Base-by-base conservation (phyloP, 2,113 vertebrate species). In the Neoarius graeffei region DNA sequence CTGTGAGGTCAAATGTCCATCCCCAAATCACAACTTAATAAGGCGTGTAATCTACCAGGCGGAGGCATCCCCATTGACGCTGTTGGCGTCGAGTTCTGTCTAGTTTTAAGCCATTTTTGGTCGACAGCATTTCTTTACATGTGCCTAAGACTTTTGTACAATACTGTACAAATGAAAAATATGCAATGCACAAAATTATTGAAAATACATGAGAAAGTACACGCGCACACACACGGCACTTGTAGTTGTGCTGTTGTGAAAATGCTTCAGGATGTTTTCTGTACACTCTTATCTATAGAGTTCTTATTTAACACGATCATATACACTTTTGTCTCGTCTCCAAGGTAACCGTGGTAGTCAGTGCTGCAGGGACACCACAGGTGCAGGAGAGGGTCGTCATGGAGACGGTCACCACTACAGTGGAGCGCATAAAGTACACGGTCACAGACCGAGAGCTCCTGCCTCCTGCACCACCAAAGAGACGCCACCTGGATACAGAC, bases 311-410 rank as follows among this genome's bases (percentile, higher is more conserved):
- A 23, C 14, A 50, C 13, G 4, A 2, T 27, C 48, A 9, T 27
- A 27, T 74, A 67, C 59, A 87, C 50, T 7, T 81, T 80, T 84
- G 80, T 54, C 69, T 54, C 50, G n/a, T 84, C 62, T 54, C 60
- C 81, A 90, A 99, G 98, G 96, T 99, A 60, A 96, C 97, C 89
- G 95, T 97, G 91, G 96, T 96, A 19, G 95, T 97, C n/a, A 94
- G 96, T 5, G 95, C 95, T 0, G 20, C 96, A 80, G 97, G 96
- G 25, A 92, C 97, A 93, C 91, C 95, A 60, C 96, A 95, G 57
- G 86, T 94, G 86, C 94, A 95, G 71, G 96, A 95, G 88, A 95
- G 91, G 86, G 89, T 95, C 10, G 87, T 93, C 52, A 90, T 93
- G 85, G 97, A 97, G 91, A 91, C 94, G 0, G 73, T 86, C 3